These are phyloP conservation scores for Ahaetulla prasina DNA, from an alignment of 2,113 vertebrate genomes.

Conservation along the genomic window DNA sequence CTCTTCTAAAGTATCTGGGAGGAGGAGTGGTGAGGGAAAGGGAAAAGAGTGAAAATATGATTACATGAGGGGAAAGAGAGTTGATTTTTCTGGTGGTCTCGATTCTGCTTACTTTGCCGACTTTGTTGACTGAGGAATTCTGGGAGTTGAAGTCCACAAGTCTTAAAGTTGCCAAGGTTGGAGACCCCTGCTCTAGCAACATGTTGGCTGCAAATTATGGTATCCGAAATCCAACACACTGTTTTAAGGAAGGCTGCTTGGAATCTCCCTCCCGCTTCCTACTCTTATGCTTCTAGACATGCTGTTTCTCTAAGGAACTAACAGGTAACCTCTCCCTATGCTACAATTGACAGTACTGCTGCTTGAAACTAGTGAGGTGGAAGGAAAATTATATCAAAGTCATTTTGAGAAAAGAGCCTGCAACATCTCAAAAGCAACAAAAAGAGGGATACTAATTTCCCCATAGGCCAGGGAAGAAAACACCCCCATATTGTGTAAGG, in stretches of 20 bases:
- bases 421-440: background rate
- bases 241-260: conserved; percentile 38
- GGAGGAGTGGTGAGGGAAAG: conserved; percentile 43
- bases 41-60: conserved; percentile 56
- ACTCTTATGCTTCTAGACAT: conserved; percentile 27
- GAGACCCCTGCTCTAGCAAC: too few species aligned
- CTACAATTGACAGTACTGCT: conserved; percentile 6
- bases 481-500: conserved; percentile 17
- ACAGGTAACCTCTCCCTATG: conserved; percentile 14
- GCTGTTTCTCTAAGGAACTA: conserved; percentile 39
- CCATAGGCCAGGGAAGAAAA: background rate
- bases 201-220: background rate
- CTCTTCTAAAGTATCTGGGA: conserved; percentile 57
- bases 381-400: conserved; percentile 6
- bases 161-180: too few species aligned
- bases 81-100: conserved; percentile 54
- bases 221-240: background rate
- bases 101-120: too few species aligned
- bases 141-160: too few species aligned
- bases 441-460: background rate
- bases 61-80: conserved; percentile 34
- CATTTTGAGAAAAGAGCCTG: background rate
- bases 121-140: too few species aligned
- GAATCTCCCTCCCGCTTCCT: conserved; percentile 15
- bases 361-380: background rate